A percentile compares a stretch with the other conserved stretches of the same genome.
phyloP scores from a whole-genome alignment of 2,888 invertebrate genomes.

The Oeneis ivallda region DNA sequence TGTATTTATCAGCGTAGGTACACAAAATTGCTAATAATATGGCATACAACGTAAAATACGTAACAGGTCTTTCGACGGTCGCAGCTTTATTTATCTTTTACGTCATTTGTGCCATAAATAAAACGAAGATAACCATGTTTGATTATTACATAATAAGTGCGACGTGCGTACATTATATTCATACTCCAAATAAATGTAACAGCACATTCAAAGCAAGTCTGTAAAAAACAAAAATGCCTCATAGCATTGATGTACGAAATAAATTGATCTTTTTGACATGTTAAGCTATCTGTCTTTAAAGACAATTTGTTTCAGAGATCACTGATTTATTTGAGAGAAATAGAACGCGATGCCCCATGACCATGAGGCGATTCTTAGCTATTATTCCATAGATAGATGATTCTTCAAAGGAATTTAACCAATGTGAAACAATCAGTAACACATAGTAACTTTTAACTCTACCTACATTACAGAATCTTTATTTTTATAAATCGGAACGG shows the following conservation, averaged over 20 bases:
- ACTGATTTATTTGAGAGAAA: too few species aligned
- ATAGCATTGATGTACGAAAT: too few species aligned
- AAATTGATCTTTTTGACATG: not conserved
- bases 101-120: constrained; percentile 2
- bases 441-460: too few species aligned
- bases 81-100: not conserved
- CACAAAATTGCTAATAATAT: not conserved
- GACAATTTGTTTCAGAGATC: not conserved
- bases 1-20: not conserved
- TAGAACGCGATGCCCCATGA: not conserved
- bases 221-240: too few species aligned
- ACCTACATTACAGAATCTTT: too few species aligned
- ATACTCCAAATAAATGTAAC: not conserved
- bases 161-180: not conserved
- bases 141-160: too few species aligned
- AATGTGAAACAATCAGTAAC: too few species aligned
- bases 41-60: not conserved
- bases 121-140: not conserved
- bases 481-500: not conserved
- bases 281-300: not conserved
- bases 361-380: not conserved
- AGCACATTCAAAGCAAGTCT: not conserved
- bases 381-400: too few species aligned
- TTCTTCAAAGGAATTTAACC: too few species aligned
- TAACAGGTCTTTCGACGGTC: not conserved